Evolutionary conservation across 2,888 invertebrate species (phyloP).

Genomic region (Papilio protenor): DNA sequence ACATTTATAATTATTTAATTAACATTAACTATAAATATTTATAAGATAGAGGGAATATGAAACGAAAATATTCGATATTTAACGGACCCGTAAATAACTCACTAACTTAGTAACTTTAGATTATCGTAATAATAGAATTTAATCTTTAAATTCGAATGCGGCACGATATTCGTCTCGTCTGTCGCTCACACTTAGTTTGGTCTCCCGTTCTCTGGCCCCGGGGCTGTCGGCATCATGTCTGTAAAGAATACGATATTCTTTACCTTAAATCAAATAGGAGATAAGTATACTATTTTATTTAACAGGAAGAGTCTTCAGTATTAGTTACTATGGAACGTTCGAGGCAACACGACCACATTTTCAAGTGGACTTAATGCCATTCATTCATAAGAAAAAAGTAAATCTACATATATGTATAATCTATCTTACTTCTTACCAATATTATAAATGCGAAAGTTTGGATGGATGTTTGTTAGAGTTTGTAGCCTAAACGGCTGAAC

Average conservation of each 20-base stretch:
- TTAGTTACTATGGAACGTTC: not conserved
- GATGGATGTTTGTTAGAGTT: too few relatives aligned
- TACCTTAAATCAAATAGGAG: not conserved
- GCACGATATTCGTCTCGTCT: not conserved
- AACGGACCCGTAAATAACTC: not conserved
- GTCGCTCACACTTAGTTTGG: not conserved
- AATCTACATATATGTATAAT: too few relatives aligned
- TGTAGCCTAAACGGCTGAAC: too few relatives aligned
- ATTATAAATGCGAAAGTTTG: too few relatives aligned
- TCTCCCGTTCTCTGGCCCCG: conserved; percentile 3
- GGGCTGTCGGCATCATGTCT: conserved; percentile 11
- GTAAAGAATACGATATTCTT: conserved; percentile 13
- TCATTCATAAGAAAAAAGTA: not conserved
- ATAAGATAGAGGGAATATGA: not conserved
- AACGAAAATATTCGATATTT: not conserved
- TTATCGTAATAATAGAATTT: not conserved
- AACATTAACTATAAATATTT: not conserved
- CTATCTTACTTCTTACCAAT: too few relatives aligned
- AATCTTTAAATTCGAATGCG: not conserved
- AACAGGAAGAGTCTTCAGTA: not conserved
- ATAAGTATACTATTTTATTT: not conserved
- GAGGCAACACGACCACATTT: not conserved
- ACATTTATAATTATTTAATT: not conserved
- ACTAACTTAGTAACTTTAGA: not conserved
- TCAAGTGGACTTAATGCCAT: not conserved